phyloP scores from a whole-genome alignment of 2,888 invertebrate genomes.

The Crossocerus cetratus region DNA sequence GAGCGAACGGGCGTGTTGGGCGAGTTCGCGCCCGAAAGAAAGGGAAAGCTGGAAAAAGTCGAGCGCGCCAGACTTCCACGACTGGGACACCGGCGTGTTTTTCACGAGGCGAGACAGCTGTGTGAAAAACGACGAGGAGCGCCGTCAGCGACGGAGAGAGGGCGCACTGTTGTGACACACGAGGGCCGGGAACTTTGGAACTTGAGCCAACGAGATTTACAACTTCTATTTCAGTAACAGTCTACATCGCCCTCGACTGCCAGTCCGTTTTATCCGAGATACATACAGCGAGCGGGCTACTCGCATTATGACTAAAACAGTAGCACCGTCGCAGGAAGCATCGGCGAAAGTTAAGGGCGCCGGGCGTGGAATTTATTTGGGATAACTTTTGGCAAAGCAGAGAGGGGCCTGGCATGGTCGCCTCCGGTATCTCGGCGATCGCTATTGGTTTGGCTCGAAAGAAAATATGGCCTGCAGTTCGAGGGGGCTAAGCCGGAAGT shows the following conservation, averaged over 20 bases:
- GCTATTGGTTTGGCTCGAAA: slow-evolving; percentile 1
- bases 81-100: slow-evolving; percentile 4
- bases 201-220: slow-evolving; percentile 1
- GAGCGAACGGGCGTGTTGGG: slow-evolving; percentile 3
- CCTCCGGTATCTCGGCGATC: not conserved
- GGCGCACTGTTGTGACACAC: not conserved
- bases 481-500: slow-evolving; percentile 1
- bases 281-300: too few species aligned
- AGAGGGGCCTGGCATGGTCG: not conserved
- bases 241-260: too few species aligned
- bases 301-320: not conserved
- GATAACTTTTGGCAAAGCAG: not conserved
- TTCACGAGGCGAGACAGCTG: too few species aligned
- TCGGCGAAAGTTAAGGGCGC: not conserved
- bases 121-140: too few species aligned
- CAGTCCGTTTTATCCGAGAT: too few species aligned
- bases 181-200: slow-evolving; percentile 2
- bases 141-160: too few species aligned
- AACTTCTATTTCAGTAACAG: not conserved
- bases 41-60: slow-evolving; percentile 13
- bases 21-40: slow-evolving; percentile 1
- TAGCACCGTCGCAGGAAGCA: not conserved
- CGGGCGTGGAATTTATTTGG: not conserved
- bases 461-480: slow-evolving; percentile 16
- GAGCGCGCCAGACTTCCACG: slow-evolving; percentile 12